Conservation (phyloP, 64 coral and sea anemone genomes). For the Platygyra sinensis region DNA sequence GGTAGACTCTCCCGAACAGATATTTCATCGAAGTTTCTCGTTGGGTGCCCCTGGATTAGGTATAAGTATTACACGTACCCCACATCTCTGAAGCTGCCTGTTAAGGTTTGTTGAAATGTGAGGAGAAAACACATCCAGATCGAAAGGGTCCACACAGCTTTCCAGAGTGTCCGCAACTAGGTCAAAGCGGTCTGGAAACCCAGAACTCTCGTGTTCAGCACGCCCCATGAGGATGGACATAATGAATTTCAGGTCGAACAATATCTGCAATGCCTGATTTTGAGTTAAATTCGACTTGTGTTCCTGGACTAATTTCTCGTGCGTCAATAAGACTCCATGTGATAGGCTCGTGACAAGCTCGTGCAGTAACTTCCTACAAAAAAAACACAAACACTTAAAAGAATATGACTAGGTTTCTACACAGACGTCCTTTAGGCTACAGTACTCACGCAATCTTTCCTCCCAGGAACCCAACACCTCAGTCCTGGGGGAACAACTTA, state of each 20-base stretch:
- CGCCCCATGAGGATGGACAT: conserved; percentile 69
- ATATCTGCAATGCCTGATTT: conserved; percentile 77
- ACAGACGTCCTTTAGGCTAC: no score
- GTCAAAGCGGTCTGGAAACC: conserved; percentile 64
- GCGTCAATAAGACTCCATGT: conserved; percentile 61
- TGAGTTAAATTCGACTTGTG: conserved; percentile 70
- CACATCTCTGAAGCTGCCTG: conserved; percentile 88
- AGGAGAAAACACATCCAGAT: conserved; percentile 95
- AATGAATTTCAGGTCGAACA: conserved; percentile 93
- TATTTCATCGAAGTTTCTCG: no score
- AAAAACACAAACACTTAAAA: background rate
- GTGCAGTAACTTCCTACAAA: conserved; percentile 70
- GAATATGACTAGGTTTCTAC: no score
- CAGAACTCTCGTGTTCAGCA: conserved; percentile 45
- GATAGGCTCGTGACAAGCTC: conserved; percentile 74
- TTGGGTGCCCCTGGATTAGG: no score
- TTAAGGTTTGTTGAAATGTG: conserved; percentile 80
- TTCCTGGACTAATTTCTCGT: conserved; percentile 71
- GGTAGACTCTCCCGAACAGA: no score
- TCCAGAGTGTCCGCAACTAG: conserved; percentile 82
- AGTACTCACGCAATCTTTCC: no score
- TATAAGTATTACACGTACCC: conserved; percentile 66
- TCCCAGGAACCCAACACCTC: no score
- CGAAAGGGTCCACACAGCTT: conserved; percentile 92
- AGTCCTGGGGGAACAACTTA: no score